Evolutionary conservation across 1,140 invertebrate genomes (phyloP).

Genomic region (Varroa destructor): DNA sequence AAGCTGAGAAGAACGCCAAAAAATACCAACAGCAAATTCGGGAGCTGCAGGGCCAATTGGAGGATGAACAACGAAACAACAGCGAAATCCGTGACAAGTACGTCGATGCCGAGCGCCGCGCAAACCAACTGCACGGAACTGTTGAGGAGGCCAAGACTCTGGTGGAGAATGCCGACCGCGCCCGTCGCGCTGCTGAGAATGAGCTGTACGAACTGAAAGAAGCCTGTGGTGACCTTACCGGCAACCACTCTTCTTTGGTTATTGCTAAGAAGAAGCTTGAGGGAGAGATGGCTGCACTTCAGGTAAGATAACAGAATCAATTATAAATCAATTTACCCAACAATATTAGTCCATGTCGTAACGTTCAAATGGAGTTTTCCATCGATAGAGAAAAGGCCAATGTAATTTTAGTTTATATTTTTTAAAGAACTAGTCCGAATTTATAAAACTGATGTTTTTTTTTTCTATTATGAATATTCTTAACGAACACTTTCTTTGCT

Average conservation of each 20-base stretch:
- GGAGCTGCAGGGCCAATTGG: constrained; percentile 36
- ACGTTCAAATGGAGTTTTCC: too few relatives aligned
- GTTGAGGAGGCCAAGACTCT: constrained; percentile 22
- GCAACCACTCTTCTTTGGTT: constrained; percentile 75
- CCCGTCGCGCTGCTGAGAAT: constrained; percentile 86
- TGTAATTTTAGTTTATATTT: too few relatives aligned
- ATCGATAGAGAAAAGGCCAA: too few relatives aligned
- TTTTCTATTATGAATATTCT: too few relatives aligned
- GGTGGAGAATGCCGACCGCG: constrained; percentile 58
- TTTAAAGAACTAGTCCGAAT: too few relatives aligned
- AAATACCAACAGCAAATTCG: constrained; percentile 44
- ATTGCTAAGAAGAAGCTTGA: constrained; percentile 97
- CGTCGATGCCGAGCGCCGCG: constrained; percentile 44
- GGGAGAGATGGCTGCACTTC: constrained; percentile 85
- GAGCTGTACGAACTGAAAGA: constrained; percentile 92
- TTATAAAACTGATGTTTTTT: too few relatives aligned
- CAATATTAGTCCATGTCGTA: too few relatives aligned
- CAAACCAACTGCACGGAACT: constrained; percentile 6
- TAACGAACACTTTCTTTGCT: too few relatives aligned
- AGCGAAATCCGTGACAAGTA: constrained; percentile 47
- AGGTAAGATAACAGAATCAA: constrained; percentile 41
- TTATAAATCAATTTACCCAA: neutral
- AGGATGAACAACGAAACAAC: constrained; percentile 39
- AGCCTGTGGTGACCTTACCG: constrained; percentile 84
- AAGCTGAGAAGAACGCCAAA: constrained; percentile 45